Percentiles rank a stretch among this genome's conserved stretches.
These are phyloP conservation scores for Agrochola macilenta DNA, from an alignment of 2,888 invertebrate species.

Conservation along the genomic window DNA sequence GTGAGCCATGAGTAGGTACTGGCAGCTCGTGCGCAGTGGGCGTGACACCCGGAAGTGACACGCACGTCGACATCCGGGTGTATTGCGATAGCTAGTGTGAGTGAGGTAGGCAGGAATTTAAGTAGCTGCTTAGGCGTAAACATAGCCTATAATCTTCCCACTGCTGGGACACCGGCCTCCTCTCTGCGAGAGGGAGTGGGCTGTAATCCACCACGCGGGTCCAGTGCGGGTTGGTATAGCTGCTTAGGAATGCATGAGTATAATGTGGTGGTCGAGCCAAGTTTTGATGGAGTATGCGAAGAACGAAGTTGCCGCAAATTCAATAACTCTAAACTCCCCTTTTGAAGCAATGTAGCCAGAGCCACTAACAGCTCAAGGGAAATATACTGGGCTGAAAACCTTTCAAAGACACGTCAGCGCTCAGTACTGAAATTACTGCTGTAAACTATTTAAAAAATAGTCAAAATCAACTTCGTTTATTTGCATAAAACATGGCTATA, in stretches of 20 bases:
- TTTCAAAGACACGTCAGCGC: too few relatives aligned
- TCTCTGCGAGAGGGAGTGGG: too few relatives aligned
- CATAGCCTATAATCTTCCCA: too few relatives aligned
- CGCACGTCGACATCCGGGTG: slow-evolving; percentile 32
- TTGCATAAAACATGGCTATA: slow-evolving; percentile 18
- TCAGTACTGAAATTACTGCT: not conserved
- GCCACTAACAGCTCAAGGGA: not conserved
- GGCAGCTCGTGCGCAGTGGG: slow-evolving; percentile 37
- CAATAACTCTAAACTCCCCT: not conserved
- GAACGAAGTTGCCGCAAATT: not conserved
- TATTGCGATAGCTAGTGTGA: not conserved
- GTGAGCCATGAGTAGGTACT: slow-evolving; percentile 33
- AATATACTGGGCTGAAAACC: not conserved
- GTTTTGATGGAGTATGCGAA: not conserved
- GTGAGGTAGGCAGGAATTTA: not conserved
- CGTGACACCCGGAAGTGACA: slow-evolving; percentile 60
- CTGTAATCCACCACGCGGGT: too few relatives aligned
- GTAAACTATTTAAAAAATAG: not conserved
- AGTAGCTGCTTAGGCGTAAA: too few relatives aligned
- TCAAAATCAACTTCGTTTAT: not conserved
- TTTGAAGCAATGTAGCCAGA: too few relatives aligned
- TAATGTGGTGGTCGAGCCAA: too few relatives aligned
- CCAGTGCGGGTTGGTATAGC: too few relatives aligned
- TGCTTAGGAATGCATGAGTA: too few relatives aligned
- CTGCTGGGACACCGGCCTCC: too few relatives aligned